phyloP scores from a whole-genome alignment of 2,113 vertebrate genomes.

The Orientallactaga bullata region DNA sequence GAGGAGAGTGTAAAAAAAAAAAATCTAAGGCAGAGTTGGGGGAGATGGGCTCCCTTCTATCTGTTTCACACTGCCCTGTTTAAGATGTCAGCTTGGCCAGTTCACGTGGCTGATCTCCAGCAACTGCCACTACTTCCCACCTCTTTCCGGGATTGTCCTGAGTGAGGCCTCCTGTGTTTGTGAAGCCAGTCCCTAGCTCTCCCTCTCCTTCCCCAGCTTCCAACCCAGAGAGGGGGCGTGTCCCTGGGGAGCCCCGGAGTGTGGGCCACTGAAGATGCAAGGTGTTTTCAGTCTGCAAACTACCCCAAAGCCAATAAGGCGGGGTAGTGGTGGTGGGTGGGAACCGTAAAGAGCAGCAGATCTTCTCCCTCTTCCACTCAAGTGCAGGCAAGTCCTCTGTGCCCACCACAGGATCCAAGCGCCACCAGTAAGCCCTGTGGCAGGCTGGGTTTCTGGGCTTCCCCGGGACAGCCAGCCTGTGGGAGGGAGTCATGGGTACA shows the following conservation, averaged over 20 bases:
- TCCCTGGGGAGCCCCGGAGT: rapidly evolving
- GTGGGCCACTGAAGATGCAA: neutral
- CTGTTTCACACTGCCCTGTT: rapidly evolving
- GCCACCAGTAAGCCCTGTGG: rapidly evolving
- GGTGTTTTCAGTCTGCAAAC: neutral
- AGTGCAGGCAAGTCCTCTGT: rapidly evolving
- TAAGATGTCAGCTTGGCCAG: neutral
- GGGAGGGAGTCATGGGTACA: rapidly evolving
- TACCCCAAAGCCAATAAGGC: neutral
- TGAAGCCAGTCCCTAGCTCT: rapidly evolving
- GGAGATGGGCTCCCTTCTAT: too few relatives aligned
- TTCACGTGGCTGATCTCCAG: neutral
- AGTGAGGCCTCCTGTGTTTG: neutral
- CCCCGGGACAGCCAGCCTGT: rapidly evolving
- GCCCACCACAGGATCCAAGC: rapidly evolving
- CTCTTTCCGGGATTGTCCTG: too few relatives aligned
- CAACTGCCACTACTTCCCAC: neutral
- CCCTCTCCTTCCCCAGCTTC: rapidly evolving
- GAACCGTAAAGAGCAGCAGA: too few relatives aligned
- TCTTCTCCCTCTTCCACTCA: rapidly evolving
- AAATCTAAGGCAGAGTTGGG: neutral
- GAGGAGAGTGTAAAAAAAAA: neutral
- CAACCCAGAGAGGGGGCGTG: too few relatives aligned
- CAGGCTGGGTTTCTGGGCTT: rapidly evolving
- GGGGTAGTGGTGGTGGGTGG: too few relatives aligned